These are phyloP conservation scores for Erebia ligea DNA, from an alignment of 2,888 invertebrate genomes.

Conservation along the genomic window DNA sequence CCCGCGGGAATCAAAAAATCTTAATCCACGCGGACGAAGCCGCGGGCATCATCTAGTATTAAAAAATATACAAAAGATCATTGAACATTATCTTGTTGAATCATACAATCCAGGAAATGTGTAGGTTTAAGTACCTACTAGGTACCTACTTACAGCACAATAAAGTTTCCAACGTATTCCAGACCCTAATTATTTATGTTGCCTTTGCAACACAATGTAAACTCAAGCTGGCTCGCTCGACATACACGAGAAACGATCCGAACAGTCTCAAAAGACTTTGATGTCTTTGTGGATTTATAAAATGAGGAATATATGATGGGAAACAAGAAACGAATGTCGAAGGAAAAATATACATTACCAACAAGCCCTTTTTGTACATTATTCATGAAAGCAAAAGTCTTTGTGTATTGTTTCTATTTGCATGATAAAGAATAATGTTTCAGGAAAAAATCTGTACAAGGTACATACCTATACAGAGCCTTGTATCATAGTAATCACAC, in stretches of 20 bases:
- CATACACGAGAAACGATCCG: conserved; percentile 28
- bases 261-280: conserved; percentile 36
- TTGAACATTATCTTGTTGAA: too few species aligned
- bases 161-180: conserved; percentile 16
- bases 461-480: not conserved
- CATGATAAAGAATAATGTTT: conserved; percentile 26
- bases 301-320: conserved; percentile 40
- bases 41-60: too few species aligned
- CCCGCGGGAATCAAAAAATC: too few species aligned
- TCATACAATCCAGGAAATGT: not conserved
- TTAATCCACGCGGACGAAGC: too few species aligned
- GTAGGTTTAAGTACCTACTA: too few species aligned
- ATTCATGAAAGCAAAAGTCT: conserved; percentile 39
- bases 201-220: conserved; percentile 14
- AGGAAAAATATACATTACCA: conserved; percentile 34
- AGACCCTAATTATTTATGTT: not conserved
- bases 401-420: conserved; percentile 31
- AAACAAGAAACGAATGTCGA: conserved; percentile 40
- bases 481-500: too few species aligned
- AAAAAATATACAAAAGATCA: too few species aligned
- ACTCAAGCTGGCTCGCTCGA: conserved; percentile 24
- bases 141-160: conserved; percentile 6
- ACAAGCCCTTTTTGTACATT: conserved; percentile 36
- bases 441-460: not conserved
- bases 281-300: conserved; percentile 39